Base-by-base conservation (phyloP, 2,888 invertebrate species). In the Xanthorhoe designata region DNA sequence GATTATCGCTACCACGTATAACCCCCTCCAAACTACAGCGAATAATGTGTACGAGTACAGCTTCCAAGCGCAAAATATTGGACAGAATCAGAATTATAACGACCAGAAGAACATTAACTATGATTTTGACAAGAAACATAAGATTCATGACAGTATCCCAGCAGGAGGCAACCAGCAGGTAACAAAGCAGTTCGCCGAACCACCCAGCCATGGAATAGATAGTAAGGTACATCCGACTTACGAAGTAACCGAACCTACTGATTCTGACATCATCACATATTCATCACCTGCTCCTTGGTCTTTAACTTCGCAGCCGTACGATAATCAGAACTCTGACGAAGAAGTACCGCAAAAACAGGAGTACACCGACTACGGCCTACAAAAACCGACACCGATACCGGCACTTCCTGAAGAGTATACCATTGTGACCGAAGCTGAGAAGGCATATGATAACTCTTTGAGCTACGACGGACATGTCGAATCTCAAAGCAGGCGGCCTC, bases 401-500 rank as follows among this genome's bases (percentile, higher is more conserved):
- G 86, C 88, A n/a, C 73, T 84, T 15, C 84, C 87, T 10, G 92
- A 92, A 75, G 91, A 91, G 76, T 89, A 85, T 71, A 84, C 90
- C 58, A 91, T 91, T 72, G 90, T 92, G 59, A 92, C 92, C 53
- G 91, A 93, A 79, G 83, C 82, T 68, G 90, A 91, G 42, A 90
- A 90, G 72, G 87, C 80, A 77, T 88, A 88, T 79, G 90, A 87
- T 69, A 91, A 91, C 82, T 87, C 86, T 81, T 87, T 90, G 79
- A 85, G 80, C 72, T 91, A 91, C 83, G 89, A 92, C 75, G 81
- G 79, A 63, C 85, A 89, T 73, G 79, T 86, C 78, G 92, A 93
- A 84, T 85, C 90, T 73, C 91, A 92, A 89, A 92, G 88, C 76
- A 88, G 90, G 78, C 89, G 89, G 78, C 93, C 93, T 62, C 77